A percentile compares a stretch with the other conserved stretches of the same genome.
Evolutionary conservation across 1,140 invertebrate genomes (phyloP).

Genomic region (Cherax quadricarinatus): DNA sequence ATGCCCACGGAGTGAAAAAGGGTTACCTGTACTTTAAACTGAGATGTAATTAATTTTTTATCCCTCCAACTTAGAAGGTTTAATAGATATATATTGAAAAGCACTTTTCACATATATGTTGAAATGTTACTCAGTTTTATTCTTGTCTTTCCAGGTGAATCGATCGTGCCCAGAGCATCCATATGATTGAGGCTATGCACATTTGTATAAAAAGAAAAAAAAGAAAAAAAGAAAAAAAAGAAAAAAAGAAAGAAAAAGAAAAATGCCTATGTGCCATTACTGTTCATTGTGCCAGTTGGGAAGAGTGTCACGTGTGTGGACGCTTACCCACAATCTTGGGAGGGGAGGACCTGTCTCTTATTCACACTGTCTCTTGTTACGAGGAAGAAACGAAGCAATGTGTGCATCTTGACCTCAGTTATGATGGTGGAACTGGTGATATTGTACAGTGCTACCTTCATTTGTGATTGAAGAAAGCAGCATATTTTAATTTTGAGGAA

Average conservation of each 20-base stretch:
- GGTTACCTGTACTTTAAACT: too few relatives aligned
- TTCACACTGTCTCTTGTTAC: constrained; percentile 35
- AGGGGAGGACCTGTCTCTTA: constrained; percentile 37
- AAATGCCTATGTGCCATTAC: constrained; percentile 70
- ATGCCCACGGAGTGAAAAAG: too few relatives aligned
- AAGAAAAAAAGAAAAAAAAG: neutral
- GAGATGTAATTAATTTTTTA: too few relatives aligned
- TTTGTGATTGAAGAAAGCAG: constrained; percentile 6
- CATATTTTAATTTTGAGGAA: neutral
- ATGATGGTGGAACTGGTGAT: neutral
- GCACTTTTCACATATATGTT: too few relatives aligned
- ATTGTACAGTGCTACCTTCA: neutral
- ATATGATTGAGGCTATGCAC: constrained; percentile 82
- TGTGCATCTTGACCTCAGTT: constrained; percentile 17
- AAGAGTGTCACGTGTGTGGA: neutral
- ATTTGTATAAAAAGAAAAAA: constrained; percentile 50
- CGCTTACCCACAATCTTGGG: constrained; percentile 14
- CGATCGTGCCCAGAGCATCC: constrained; percentile 97
- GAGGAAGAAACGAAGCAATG: neutral
- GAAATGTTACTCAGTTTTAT: neutral
- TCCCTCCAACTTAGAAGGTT: too few relatives aligned
- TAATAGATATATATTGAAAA: too few relatives aligned
- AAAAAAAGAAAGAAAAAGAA: constrained; percentile 33
- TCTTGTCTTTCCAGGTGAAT: constrained; percentile 79
- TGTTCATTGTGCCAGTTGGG: constrained; percentile 65